Evolutionary conservation across 2,797 vertebrate genomes (phyloP), one percentile per base, ranked within the genome.

Genomic region (Aphelocoma californica): DNA sequence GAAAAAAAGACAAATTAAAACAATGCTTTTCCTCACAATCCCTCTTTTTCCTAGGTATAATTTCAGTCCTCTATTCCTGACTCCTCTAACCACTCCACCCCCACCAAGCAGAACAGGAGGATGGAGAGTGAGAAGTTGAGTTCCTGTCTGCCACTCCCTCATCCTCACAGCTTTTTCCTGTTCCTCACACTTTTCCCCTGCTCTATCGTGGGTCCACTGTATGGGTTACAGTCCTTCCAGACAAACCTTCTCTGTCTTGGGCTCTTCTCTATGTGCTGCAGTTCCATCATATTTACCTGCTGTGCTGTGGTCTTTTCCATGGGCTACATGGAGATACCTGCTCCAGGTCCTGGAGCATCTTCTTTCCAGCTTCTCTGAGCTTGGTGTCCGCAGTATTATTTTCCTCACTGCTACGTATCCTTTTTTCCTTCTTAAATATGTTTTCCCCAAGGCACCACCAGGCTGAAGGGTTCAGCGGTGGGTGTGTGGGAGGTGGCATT

Each of bases 131-230:
- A 66, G 38, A 70, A 73, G 3, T 0, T 57, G 53, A 62, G 12
- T 3, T 85, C 16, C 32, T 54, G 7, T 53, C 10, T 81, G 42
- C 9, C 5, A 5, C 18, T 80, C 5, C 16, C 18, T 57, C 6
- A 18, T 38, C 24, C 38, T 44, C 24, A 62, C 23, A 32, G 6
- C 4, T 66, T 65, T 54, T 66, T 74, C 25, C 11, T 34, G 20
- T 36, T 65, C 16, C 26, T 81, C 9, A 47, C 2, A 7, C 6
- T 64, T 87, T 44, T 42, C 2, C 4, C 3, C 7, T 67, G 17
- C 26, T 69, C 18, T 28, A 24, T 3, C 0, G 0, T 78, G 18
- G 4, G 9, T 47, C 19, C 5, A 29, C 16, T 73, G 9, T 26
- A 4, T n/a, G 8, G 19, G 7, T 29, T 90, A 19, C 26, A 57